Evolutionary conservation across 2,113 vertebrate genomes (phyloP).

Genomic region (Rhinoptilus africanus): DNA sequence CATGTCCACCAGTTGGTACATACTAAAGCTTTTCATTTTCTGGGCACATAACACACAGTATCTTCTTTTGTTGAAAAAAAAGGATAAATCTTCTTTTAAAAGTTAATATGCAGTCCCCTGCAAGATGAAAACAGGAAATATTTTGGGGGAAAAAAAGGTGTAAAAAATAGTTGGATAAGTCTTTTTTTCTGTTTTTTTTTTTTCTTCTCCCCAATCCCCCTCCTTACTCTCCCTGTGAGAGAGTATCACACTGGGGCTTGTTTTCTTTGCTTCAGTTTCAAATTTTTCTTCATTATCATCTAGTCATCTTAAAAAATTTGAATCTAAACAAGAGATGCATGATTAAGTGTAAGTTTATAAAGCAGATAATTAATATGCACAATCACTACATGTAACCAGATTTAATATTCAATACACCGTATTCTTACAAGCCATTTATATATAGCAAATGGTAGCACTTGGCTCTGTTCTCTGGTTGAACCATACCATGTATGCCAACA

Average conservation of each 20-base stretch:
- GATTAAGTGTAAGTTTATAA: background rate
- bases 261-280: background rate
- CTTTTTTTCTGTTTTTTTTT: background rate
- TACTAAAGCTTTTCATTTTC: background rate
- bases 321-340: background rate
- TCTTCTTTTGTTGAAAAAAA: background rate
- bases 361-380: background rate
- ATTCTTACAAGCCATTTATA: background rate
- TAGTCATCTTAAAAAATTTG: background rate
- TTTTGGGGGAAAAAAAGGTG: background rate
- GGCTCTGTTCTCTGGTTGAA: background rate
- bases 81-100: background rate
- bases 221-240: background rate
- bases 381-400: background rate
- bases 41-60: background rate
- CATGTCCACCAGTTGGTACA: background rate
- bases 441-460: background rate
- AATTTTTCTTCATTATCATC: background rate
- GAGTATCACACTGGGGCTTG: background rate
- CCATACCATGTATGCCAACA: background rate
- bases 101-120: background rate
- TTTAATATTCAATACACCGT: background rate
- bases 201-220: accelerated
- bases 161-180: background rate
- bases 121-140: background rate